phyloP scores from a whole-genome alignment of 2,888 invertebrate species.

The Apamea anceps region DNA sequence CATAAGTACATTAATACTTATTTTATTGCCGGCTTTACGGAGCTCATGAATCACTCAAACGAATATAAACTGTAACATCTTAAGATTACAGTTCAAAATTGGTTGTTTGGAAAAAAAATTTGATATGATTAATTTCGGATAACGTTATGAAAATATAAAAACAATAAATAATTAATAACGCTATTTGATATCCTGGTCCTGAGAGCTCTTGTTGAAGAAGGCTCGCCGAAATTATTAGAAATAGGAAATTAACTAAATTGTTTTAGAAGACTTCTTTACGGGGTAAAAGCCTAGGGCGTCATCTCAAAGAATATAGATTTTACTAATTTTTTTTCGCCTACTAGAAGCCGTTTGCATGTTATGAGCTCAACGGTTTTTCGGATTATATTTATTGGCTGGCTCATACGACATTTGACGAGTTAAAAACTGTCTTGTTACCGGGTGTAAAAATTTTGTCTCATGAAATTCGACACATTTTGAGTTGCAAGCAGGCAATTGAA shows the following conservation, averaged over 20 bases:
- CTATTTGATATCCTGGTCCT: conserved; percentile 41
- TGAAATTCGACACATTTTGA: too few relatives aligned
- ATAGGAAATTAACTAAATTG: neutral
- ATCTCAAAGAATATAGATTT: neutral
- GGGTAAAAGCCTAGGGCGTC: neutral
- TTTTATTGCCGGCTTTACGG: conserved; percentile 56
- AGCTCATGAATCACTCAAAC: neutral
- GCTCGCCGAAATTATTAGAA: neutral
- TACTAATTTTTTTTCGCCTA: too few relatives aligned
- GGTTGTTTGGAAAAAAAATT: neutral
- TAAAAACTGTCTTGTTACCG: too few relatives aligned
- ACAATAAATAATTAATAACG: conserved; percentile 47
- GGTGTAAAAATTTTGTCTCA: too few relatives aligned
- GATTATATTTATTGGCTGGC: too few relatives aligned
- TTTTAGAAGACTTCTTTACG: too few relatives aligned
- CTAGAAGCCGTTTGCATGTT: too few relatives aligned
- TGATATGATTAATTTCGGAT: conserved; percentile 47
- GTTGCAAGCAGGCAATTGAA: too few relatives aligned
- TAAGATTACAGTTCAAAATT: conserved; percentile 20
- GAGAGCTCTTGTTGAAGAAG: neutral
- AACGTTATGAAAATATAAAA: conserved; percentile 52
- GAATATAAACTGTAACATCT: conserved; percentile 18
- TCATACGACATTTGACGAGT: too few relatives aligned
- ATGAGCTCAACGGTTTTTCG: too few relatives aligned
- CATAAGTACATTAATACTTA: conserved; percentile 50